A percentile compares a stretch with the other conserved stretches of the same genome.
These are phyloP conservation scores for Hydrotaea diabolus DNA, from an alignment of 2,888 invertebrate species.

Conservation along the genomic window DNA sequence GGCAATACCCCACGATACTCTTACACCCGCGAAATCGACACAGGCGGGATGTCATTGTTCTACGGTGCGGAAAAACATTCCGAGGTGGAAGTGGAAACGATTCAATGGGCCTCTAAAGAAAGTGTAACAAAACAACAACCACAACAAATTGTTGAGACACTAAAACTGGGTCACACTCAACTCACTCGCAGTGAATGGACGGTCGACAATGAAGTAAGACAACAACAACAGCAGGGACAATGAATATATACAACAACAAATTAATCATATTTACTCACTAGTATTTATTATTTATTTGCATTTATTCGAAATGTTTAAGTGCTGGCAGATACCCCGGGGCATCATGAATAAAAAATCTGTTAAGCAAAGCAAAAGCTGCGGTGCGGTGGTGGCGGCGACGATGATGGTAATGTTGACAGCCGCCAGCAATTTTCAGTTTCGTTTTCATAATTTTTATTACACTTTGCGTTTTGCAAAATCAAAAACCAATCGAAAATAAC, in stretches of 20 bases:
- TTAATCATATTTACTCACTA: conserved; percentile 14
- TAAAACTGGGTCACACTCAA: not conserved
- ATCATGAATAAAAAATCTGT: not conserved
- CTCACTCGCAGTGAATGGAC: not conserved
- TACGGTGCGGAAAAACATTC: not conserved
- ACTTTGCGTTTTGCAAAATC: not conserved
- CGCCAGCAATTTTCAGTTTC: conserved; percentile 20
- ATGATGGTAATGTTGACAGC: no score
- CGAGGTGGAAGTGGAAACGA: not conserved
- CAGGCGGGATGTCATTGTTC: no score
- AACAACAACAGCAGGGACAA: not conserved
- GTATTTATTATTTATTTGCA: not conserved
- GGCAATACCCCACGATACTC: not conserved
- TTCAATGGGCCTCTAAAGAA: not conserved
- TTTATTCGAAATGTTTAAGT: not conserved
- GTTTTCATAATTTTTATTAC: conserved; percentile 1
- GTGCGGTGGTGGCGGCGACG: no score
- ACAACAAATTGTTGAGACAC: not conserved
- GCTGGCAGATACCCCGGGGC: not conserved
- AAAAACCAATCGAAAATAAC: not conserved
- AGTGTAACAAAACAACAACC: not conserved
- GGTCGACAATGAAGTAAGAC: no score
- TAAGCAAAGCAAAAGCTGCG: not conserved
- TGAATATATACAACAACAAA: conserved; percentile 3
- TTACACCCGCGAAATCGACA: no score